These are phyloP conservation scores for Diplogasteroides magnus DNA, from an alignment of 1,140 invertebrate genomes.

Conservation along the genomic window DNA sequence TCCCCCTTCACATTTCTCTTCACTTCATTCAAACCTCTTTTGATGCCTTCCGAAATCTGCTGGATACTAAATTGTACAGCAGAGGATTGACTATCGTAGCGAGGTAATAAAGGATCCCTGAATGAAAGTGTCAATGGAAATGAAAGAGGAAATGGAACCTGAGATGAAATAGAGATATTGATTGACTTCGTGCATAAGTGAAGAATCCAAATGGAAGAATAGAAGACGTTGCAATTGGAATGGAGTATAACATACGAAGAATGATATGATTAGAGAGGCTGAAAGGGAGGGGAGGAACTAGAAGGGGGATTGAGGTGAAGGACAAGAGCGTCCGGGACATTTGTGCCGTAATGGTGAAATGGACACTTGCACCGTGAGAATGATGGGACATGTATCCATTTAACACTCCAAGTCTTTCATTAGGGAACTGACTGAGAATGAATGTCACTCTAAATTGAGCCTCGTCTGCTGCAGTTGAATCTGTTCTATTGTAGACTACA, in stretches of 20 bases:
- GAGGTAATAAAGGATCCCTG: conserved; percentile 52
- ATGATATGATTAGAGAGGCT: conserved; percentile 84
- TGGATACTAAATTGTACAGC: conserved; percentile 56
- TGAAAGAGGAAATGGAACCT: conserved; percentile 9
- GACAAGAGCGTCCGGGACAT: no score
- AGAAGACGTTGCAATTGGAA: conserved; percentile 83
- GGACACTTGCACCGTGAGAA: not conserved
- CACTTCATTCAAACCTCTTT: conserved; percentile 16
- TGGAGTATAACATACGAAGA: conserved; percentile 86
- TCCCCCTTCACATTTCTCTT: not conserved
- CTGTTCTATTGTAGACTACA: not conserved
- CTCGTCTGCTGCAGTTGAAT: not conserved
- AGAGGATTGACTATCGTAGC: conserved; percentile 57
- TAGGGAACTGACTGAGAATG: not conserved
- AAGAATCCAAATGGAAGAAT: conserved; percentile 65
- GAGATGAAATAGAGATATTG: conserved; percentile 32
- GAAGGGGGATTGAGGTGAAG: no score
- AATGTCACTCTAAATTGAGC: not conserved
- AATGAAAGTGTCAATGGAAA: conserved; percentile 6
- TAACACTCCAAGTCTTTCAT: not conserved
- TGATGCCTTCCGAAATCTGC: conserved; percentile 56
- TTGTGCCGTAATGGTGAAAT: not conserved
- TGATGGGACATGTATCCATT: no score
- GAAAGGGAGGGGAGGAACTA: no score
- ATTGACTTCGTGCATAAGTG: conserved; percentile 14